Evolutionary conservation across 35 echinoderm and acorn worm genomes (phyloP).

Genomic region (Heliocidaris tuberculata): DNA sequence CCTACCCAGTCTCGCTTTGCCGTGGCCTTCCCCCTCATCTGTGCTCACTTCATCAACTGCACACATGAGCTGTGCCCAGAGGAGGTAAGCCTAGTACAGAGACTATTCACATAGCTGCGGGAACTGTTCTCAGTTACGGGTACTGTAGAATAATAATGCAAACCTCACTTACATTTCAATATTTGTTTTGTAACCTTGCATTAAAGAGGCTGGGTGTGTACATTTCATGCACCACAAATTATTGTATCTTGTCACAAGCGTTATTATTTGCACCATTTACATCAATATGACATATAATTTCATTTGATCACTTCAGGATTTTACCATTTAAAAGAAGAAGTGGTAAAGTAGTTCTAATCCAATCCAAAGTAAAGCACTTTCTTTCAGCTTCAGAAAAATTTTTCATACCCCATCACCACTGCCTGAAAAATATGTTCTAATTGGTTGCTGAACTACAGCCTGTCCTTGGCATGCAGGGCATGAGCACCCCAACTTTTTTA

Average conservation of each 20-base stretch:
- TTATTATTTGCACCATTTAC: too few species aligned
- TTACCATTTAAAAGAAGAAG: too few species aligned
- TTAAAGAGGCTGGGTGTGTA: neutral
- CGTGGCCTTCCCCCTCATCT: conserved; percentile 94
- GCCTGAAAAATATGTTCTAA: too few species aligned
- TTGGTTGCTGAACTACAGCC: too few species aligned
- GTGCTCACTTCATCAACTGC: conserved; percentile 96
- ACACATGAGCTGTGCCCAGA: conserved; percentile 98
- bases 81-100: conserved; percentile 71
- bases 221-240: neutral
- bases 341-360: too few species aligned
- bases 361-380: too few species aligned
- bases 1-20: conserved; percentile 77
- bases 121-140: neutral
- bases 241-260: neutral
- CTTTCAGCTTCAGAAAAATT: too few species aligned
- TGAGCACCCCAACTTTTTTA: too few species aligned
- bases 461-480: too few species aligned
- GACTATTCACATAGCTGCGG: neutral
- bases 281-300: too few species aligned
- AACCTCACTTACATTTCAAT: neutral
- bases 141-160: neutral
- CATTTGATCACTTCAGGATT: too few species aligned
- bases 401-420: too few species aligned
- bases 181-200: neutral